Evolutionary conservation across 1,140 invertebrate genomes (phyloP).

Genomic region (Mactra quadrangularis): DNA sequence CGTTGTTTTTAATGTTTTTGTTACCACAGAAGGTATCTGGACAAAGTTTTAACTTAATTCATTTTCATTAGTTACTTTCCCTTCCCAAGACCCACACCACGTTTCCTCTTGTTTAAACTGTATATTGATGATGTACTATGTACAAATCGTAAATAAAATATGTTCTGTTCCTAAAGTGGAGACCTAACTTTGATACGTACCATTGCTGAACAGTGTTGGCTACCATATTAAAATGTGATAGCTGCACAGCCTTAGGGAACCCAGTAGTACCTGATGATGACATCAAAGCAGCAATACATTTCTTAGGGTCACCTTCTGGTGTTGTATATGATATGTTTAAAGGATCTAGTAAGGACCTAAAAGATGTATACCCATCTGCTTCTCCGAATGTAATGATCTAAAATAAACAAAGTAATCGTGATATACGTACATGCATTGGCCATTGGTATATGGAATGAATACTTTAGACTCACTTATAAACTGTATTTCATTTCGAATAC

Average conservation of each 20-base stretch:
- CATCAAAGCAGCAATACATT: constrained; percentile 7
- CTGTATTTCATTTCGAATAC: no score
- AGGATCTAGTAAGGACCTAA: background rate
- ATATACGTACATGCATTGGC: no score
- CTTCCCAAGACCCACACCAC: background rate
- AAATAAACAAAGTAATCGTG: no score
- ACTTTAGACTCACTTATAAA: no score
- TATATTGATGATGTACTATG: background rate
- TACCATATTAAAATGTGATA: constrained; percentile 13
- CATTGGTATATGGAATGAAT: no score
- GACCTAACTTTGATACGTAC: no score
- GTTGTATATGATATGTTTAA: background rate
- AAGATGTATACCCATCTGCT: background rate
- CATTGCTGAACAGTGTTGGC: constrained; percentile 11
- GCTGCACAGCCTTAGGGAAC: constrained; percentile 19
- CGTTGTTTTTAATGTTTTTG: background rate
- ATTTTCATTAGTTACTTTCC: background rate
- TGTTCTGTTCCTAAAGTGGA: background rate
- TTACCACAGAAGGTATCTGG: background rate
- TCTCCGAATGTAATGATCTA: background rate
- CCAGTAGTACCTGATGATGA: constrained; percentile 36
- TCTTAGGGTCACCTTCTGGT: constrained; percentile 12
- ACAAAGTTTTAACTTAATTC: background rate
- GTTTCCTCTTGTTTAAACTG: no score
- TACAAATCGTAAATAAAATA: no score